Conservation (phyloP, 2,113 vertebrate genomes). For the Natator depressus region DNA sequence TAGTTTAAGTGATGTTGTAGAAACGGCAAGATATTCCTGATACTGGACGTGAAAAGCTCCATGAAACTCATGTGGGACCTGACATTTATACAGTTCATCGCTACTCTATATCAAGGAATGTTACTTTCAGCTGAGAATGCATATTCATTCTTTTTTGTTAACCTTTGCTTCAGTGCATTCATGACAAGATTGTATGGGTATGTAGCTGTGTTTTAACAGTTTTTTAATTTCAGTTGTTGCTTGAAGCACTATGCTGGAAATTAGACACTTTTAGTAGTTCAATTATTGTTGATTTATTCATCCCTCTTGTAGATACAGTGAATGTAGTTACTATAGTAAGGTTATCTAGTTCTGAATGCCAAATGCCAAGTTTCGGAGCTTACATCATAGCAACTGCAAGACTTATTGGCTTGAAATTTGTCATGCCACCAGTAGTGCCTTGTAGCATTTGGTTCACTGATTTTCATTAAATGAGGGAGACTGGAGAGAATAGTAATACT, state of each 20-base stretch:
- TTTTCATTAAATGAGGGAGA: conserved; percentile 64
- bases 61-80: conserved; percentile 31
- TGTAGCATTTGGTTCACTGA: conserved; percentile 54
- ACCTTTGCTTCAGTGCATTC: conserved; percentile 76
- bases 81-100: conserved; percentile 48
- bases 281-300: conserved; percentile 76
- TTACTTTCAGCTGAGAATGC: conserved; percentile 34
- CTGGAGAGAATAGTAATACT: conserved; percentile 29
- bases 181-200: conserved; percentile 68
- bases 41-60: neutral
- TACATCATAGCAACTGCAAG: conserved; percentile 59
- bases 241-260: conserved; percentile 74
- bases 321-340: conserved; percentile 61
- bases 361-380: conserved; percentile 50
- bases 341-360: conserved; percentile 66
- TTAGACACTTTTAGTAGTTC: conserved; percentile 77
- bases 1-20: conserved; percentile 35
- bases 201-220: conserved; percentile 68
- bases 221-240: conserved; percentile 77
- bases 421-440: conserved; percentile 47
- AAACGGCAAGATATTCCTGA: conserved; percentile 31
- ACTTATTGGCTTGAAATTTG: conserved; percentile 58
- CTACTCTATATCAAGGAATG: conserved; percentile 10
- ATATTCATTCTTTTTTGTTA: conserved; percentile 67
- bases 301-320: conserved; percentile 62